Conservation (phyloP, 53 echinoderm and acorn worm genomes). For the Holothuria scabra region DNA sequence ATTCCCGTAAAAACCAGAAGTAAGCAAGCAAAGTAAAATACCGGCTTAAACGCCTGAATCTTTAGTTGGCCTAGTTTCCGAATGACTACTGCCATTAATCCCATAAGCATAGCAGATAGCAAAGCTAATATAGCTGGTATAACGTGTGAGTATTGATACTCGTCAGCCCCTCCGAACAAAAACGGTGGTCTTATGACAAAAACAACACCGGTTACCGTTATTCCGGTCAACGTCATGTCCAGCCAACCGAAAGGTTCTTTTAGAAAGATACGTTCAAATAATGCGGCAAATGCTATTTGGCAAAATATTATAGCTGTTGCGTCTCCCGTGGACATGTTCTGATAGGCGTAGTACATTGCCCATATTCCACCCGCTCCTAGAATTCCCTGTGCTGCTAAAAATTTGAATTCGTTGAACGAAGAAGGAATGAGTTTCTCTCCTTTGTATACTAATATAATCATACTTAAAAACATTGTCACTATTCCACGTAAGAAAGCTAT, state of each 20-base stretch:
- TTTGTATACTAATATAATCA: background rate
- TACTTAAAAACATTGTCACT: background rate
- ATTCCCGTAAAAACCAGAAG: background rate
- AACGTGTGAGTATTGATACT: background rate
- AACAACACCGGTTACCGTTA: background rate
- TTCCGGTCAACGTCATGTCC: background rate
- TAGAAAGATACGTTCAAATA: slow-evolving; percentile 15
- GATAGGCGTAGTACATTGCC: slow-evolving; percentile 2
- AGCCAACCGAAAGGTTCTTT: slow-evolving; percentile 2
- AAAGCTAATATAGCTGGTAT: background rate
- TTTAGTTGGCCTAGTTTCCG: background rate
- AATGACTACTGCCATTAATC: background rate
- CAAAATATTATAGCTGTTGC: background rate
- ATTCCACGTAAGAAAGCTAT: background rate
- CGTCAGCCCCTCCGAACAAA: background rate
- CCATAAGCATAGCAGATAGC: background rate
- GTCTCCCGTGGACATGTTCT: slow-evolving; percentile 7
- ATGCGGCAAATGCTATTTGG: background rate
- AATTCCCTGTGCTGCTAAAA: background rate
- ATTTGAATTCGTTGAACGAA: background rate
- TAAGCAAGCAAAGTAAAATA: background rate
- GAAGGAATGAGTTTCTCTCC: background rate
- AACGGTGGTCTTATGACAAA: slow-evolving; percentile 10
- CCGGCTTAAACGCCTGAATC: background rate
- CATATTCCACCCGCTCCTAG: background rate